Percentiles rank a stretch among this genome's conserved stretches.
Conservation (phyloP, 2,113 vertebrate species). For the Elephas maximus region DNA sequence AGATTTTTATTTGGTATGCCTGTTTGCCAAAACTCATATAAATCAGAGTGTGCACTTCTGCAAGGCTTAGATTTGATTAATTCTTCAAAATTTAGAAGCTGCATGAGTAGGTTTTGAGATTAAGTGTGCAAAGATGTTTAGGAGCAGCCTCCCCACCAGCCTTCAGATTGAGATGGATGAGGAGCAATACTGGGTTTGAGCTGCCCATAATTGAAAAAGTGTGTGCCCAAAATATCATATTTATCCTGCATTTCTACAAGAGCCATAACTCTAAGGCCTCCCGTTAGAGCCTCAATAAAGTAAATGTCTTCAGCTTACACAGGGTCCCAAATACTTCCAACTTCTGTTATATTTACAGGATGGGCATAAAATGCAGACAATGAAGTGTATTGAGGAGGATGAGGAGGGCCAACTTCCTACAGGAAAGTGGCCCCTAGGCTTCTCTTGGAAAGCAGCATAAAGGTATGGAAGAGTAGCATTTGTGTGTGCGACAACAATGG, state of each 20-base stretch:
- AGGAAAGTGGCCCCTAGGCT: not conserved
- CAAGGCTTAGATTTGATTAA: slow-evolving; percentile 80
- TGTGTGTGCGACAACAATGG: not conserved
- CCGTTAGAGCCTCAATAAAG: slow-evolving; percentile 61
- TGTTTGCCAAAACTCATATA: slow-evolving; percentile 81
- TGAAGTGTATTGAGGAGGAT: not conserved
- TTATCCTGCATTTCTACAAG: slow-evolving; percentile 74
- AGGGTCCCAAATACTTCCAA: not conserved
- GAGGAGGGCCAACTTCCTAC: not conserved
- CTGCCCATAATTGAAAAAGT: slow-evolving; percentile 84
- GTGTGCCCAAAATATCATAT: slow-evolving; percentile 83
- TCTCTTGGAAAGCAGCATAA: slow-evolving; percentile 4
- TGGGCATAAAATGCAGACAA: slow-evolving; percentile 1
- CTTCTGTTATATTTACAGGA: slow-evolving; percentile 35
- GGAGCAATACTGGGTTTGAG: slow-evolving; percentile 78
- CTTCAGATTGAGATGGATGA: slow-evolving; percentile 85
- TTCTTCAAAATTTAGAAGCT: slow-evolving; percentile 79
- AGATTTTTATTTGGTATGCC: slow-evolving; percentile 45
- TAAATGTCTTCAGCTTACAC: slow-evolving; percentile 38
- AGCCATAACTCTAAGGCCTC: slow-evolving; percentile 75
- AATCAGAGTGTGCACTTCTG: slow-evolving; percentile 75
- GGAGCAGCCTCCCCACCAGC: slow-evolving; percentile 75
- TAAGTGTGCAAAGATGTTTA: slow-evolving; percentile 82
- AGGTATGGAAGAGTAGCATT: not conserved
- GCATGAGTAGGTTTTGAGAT: slow-evolving; percentile 79